Base-by-base conservation (phyloP, 2,888 invertebrate genomes). In the Drosophila engyochracea region DNA sequence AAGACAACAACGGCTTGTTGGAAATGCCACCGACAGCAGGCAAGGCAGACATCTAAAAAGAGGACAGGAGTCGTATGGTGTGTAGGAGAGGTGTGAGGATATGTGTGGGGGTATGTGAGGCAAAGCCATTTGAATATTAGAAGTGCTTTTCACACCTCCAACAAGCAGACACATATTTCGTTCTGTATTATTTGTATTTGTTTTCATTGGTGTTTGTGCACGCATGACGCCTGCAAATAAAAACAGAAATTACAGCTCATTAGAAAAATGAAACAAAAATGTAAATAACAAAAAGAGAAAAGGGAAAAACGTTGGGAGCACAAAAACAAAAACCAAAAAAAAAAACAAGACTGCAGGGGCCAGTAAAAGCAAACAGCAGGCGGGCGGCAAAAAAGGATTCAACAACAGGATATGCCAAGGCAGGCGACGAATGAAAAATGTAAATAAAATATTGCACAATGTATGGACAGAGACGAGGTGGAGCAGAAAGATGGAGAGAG, bases 191-290 rank as follows among this genome's bases (percentile, higher is more conserved):
- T 59, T 75, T 51, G 22, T 51, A 44, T 61, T 44, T 52, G 58
- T 52, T 65, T 39, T 51, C 69, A 57, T 39, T 25, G 39, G 51
- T 85, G 82, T 82, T 80, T 89, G 85, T 89, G 87, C 79, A 89
- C 88, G 79, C 85, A 89, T 83, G 81, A 84, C 89, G 89, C 85
- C 90, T 89, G 82, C 79, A 91, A 91, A 91, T 91, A 91, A 90
- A 91, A 91, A 91, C 83, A 86, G 83, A 89, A 90, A 91, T 91
- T 91, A 91, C 88, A 85, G 88, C 90, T 91, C 91, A 91, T 91
- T 91, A 91, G 89, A 91, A 91, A 91, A 88, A 89, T 90, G 82
- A 91, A 91, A 83, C 82, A 89, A 90, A 89, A 90, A 90, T 86
- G 83, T 80, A 90, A 91, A 91, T 91, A 91, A 83, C 82, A 74